Conservation (phyloP, 2,888 invertebrate genomes). For the Ferdinandea cuprea region DNA sequence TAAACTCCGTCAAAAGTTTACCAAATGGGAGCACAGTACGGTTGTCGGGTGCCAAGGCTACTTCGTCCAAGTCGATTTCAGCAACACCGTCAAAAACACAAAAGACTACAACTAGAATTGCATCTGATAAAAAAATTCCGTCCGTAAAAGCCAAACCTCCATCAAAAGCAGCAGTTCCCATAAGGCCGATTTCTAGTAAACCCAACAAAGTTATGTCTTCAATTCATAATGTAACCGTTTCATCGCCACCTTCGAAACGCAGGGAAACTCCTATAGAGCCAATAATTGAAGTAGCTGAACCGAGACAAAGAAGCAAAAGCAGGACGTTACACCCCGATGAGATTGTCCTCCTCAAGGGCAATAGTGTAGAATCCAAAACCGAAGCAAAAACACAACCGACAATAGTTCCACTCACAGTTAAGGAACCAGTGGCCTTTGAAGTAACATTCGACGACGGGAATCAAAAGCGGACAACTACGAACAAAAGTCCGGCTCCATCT, state of each 20-base stretch:
- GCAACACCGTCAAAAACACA: slow-evolving; percentile 32
- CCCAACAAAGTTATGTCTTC: slow-evolving; percentile 81
- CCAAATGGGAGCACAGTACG: slow-evolving; percentile 21
- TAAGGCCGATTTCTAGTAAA: slow-evolving; percentile 73
- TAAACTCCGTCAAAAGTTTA: neutral
- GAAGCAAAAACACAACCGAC: slow-evolving; percentile 6
- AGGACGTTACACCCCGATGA: slow-evolving; percentile 80
- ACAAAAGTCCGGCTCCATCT: slow-evolving; percentile 11
- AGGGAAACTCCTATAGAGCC: slow-evolving; percentile 66
- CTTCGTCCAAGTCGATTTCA: slow-evolving; percentile 72
- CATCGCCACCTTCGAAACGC: slow-evolving; percentile 81
- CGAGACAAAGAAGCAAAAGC: slow-evolving; percentile 74
- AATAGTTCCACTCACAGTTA: slow-evolving; percentile 49
- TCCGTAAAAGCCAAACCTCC: slow-evolving; percentile 68
- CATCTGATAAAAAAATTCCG: slow-evolving; percentile 32
- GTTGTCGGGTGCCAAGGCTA: slow-evolving; percentile 8
- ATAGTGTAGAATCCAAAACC: slow-evolving; percentile 73
- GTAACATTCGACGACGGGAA: slow-evolving; percentile 78
- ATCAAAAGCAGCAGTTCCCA: slow-evolving; percentile 56
- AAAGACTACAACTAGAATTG: slow-evolving; percentile 4
- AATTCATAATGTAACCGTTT: slow-evolving; percentile 82
- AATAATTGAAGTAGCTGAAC: slow-evolving; percentile 16
- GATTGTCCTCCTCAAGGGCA: slow-evolving; percentile 78
- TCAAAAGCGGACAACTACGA: neutral
- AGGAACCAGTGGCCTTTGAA: slow-evolving; percentile 81